Conservation (phyloP, 2,888 invertebrate species). For the Cheilosia scutellata region DNA sequence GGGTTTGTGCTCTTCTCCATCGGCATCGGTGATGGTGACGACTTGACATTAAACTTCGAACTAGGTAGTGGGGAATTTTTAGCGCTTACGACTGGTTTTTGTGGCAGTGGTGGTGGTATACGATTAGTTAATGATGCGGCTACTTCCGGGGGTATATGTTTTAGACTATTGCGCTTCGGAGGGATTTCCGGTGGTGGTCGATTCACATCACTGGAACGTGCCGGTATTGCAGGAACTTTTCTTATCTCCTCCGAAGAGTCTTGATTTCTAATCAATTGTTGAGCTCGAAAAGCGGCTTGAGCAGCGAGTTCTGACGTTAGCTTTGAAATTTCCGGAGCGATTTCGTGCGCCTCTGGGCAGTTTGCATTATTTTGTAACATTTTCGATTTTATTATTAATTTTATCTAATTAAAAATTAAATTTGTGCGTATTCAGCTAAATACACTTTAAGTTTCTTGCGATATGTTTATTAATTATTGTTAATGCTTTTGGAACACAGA, state of each 20-base stretch:
- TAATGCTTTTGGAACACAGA: constrained; percentile 18
- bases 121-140: constrained; percentile 68
- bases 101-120: constrained; percentile 82
- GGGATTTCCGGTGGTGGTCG: constrained; percentile 84
- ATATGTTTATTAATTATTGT: constrained; percentile 38
- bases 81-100: constrained; percentile 82
- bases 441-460: constrained; percentile 13
- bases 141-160: constrained; percentile 80
- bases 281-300: constrained; percentile 83
- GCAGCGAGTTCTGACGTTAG: constrained; percentile 83
- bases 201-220: constrained; percentile 80
- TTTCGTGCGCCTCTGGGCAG: constrained; percentile 78
- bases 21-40: constrained; percentile 77
- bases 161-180: constrained; percentile 83
- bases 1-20: constrained; percentile 82
- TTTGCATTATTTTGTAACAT: constrained; percentile 77
- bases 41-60: constrained; percentile 82
- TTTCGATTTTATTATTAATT: constrained; percentile 54
- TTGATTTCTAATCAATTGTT: constrained; percentile 80
- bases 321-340: constrained; percentile 83
- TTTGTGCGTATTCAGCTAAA: constrained; percentile 55
- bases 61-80: constrained; percentile 82
- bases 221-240: constrained; percentile 83
- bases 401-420: constrained; percentile 11
- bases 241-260: constrained; percentile 76